Evolutionary conservation across 2,797 vertebrate species (phyloP), one percentile per base, ranked within the genome.

Genomic region (Jordanella pulchra): DNA sequence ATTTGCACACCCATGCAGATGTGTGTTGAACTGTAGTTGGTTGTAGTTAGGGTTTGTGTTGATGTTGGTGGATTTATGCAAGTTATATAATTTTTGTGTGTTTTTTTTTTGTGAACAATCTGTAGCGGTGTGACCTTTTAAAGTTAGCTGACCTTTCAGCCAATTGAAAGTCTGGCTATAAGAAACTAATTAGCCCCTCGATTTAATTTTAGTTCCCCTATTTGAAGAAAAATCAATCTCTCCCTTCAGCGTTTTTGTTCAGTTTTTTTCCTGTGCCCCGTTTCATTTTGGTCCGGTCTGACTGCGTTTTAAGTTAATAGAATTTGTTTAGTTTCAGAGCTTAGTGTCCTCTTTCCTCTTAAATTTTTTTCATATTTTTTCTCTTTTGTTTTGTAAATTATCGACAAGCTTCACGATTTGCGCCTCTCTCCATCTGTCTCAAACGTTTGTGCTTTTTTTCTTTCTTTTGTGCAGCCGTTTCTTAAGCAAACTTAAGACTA

Each of bases 121-220:
- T 65, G 70, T 69, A 50, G 71, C 84, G 84, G 72, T 28, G 69
- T 90, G 91, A 93, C 91, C 92, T 94, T n/a, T 93, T 93, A 93
- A 88, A 90, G 91, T 89, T 90, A 76, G 75, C 73, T 93, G 91
- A 90, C 92, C 92, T 93, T 93, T 93, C 77, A 84, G 87, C 83
- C 86, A 84, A 93, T 92, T 93, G 89, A 93, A 93, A 92, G 88
- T 82, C 81, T 80, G 78, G 84, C 89, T 88, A 91, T 91, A 88
- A 91, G 82, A 90, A 92, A 91, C 81, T 91, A 93, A 93, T 94
- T 93, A 93, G 91, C 90, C 86, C 65, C 85, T 76, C 83, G 83
- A 81, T 90, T 86, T 71, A 72, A 73, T 88, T 93, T 89, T 92
- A 81, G 87, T 92, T 81, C 60, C 84, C 61, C 53, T 72, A 67